Evolutionary conservation across 2,113 vertebrate genomes (phyloP).

Genomic region (Odontesthes bonariensis): DNA sequence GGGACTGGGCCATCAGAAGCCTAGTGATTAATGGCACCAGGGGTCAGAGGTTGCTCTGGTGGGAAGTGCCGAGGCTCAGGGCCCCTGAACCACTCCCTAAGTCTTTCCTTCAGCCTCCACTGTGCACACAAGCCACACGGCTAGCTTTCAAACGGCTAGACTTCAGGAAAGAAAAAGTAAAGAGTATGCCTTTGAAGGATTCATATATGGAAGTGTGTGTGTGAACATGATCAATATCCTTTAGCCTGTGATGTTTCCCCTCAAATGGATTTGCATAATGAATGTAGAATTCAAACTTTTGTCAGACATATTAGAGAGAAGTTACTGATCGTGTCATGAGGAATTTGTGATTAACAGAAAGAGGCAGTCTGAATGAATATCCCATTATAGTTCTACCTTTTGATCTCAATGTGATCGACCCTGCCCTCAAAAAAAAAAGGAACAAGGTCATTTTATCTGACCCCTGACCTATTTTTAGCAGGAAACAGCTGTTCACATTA

Average conservation of each 20-base stretch:
- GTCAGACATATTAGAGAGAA: neutral
- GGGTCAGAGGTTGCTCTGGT: conserved; percentile 79
- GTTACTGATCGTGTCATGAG: neutral
- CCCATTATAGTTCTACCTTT: conserved; percentile 23
- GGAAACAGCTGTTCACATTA: conserved; percentile 81
- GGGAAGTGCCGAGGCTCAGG: conserved; percentile 78
- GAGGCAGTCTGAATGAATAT: neutral
- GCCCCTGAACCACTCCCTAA: conserved; percentile 76
- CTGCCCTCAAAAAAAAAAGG: conserved; percentile 7
- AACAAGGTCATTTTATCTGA: conserved; percentile 72
- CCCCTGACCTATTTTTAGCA: conserved; percentile 79
- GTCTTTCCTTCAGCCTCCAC: conserved; percentile 70
- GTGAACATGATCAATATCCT: conserved; percentile 9
- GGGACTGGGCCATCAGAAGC: conserved; percentile 82
- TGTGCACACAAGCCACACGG: conserved; percentile 54
- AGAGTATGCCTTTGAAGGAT: neutral
- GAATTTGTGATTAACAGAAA: neutral
- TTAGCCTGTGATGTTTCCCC: conserved; percentile 6
- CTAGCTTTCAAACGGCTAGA: conserved; percentile 54
- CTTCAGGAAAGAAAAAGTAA: conserved; percentile 25
- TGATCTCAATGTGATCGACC: conserved; percentile 37
- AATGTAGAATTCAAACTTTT: neutral
- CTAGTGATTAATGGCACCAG: conserved; percentile 83
- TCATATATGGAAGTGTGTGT: neutral
- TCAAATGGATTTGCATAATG: neutral